phyloP scores from a whole-genome alignment of 2,797 vertebrate genomes.

The Avahi laniger region DNA sequence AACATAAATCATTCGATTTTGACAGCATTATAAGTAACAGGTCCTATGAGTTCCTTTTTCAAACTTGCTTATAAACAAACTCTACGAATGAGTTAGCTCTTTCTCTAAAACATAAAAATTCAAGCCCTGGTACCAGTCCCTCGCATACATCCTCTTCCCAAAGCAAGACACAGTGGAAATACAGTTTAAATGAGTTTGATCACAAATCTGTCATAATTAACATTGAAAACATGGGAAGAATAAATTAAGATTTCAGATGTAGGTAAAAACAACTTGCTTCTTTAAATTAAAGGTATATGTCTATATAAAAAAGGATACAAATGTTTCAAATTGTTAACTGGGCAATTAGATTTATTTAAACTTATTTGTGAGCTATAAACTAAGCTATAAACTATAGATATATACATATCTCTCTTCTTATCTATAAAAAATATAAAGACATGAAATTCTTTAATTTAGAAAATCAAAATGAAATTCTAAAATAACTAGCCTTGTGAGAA shows the following conservation, averaged over 20 bases:
- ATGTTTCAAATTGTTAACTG: slow-evolving; percentile 44
- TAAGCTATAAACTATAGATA: slow-evolving; percentile 52
- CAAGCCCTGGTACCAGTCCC: neutral
- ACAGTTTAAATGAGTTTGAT: slow-evolving; percentile 11
- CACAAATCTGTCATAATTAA: slow-evolving; percentile 45
- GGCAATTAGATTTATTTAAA: slow-evolving; percentile 15
- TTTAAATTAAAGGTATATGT: slow-evolving; percentile 48
- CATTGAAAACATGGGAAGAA: neutral
- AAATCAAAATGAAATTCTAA: slow-evolving; percentile 81
- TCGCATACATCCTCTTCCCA: neutral
- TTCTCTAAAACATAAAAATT: slow-evolving; percentile 1
- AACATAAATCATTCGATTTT: slow-evolving; percentile 48
- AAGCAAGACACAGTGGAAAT: neutral
- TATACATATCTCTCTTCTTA: neutral
- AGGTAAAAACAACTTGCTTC: slow-evolving; percentile 3
- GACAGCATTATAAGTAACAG: neutral
- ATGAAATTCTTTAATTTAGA: slow-evolving; percentile 76
- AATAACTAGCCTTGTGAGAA: slow-evolving; percentile 77
- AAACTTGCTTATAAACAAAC: slow-evolving; percentile 42
- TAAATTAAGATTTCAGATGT: slow-evolving; percentile 30
- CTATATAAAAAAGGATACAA: neutral
- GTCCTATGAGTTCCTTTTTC: slow-evolving; percentile 24
- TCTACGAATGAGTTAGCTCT: neutral
- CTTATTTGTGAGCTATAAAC: slow-evolving; percentile 53
- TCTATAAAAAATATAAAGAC: slow-evolving; percentile 39